phyloP scores from a whole-genome alignment of 2,888 invertebrate genomes.

The Agrochola lychnidis region DNA sequence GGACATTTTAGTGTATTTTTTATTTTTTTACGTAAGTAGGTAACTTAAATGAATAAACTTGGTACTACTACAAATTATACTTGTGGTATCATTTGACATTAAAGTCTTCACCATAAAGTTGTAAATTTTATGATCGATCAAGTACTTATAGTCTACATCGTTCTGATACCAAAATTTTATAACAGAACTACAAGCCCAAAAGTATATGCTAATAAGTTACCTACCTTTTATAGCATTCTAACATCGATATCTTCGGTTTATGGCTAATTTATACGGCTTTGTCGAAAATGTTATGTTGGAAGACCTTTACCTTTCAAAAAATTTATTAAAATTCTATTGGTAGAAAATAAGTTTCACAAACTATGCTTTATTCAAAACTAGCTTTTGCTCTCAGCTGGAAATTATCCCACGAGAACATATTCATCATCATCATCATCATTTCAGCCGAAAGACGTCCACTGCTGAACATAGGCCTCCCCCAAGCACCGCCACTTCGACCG shows the following conservation, averaged over 20 bases:
- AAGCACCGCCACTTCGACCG: too few relatives aligned
- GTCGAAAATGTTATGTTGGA: background rate
- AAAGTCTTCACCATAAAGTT: background rate
- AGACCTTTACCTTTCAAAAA: too few relatives aligned
- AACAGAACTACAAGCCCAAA: constrained; percentile 20
- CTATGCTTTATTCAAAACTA: background rate
- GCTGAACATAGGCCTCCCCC: too few relatives aligned
- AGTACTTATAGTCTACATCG: background rate
- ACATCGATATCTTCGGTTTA: constrained; percentile 23
- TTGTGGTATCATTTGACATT: background rate
- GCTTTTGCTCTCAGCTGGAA: background rate
- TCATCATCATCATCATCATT: too few relatives aligned
- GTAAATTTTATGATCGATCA: constrained; percentile 33
- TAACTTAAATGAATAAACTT: background rate
- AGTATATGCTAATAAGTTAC: constrained; percentile 29
- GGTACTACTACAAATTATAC: background rate
- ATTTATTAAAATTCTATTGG: too few relatives aligned
- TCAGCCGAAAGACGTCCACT: too few relatives aligned
- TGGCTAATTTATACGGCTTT: constrained; percentile 34
- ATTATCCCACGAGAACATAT: background rate
- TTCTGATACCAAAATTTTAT: background rate
- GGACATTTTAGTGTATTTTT: too few relatives aligned
- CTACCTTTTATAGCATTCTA: constrained; percentile 26
- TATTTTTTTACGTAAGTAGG: too few relatives aligned
- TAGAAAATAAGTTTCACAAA: background rate